Percentiles rank a stretch among this genome's conserved stretches.
phyloP scores from a whole-genome alignment of 2,797 vertebrate species.

The Melanotaenia boesemani region DNA sequence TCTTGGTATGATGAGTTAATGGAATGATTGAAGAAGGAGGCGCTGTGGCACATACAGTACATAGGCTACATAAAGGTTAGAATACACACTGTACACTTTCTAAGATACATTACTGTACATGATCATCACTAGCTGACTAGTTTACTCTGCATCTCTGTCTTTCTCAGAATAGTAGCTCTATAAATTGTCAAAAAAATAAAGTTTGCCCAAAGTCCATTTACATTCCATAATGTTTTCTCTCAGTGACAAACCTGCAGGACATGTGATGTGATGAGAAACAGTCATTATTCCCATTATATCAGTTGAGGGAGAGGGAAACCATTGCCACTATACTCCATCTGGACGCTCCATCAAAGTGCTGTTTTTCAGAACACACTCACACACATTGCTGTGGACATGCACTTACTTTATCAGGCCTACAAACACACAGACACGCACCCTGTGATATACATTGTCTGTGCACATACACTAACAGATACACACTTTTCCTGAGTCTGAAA shows the following conservation, averaged over 20 bases:
- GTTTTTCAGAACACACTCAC: constrained; percentile 69
- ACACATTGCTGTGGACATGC: constrained; percentile 45
- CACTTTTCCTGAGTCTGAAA: constrained; percentile 86
- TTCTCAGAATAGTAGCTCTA: constrained; percentile 70
- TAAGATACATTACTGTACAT: constrained; percentile 73
- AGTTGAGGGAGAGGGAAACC: constrained; percentile 48
- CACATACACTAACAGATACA: constrained; percentile 88
- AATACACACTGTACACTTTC: constrained; percentile 75
- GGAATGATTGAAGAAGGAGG: constrained; percentile 81
- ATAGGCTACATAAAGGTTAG: constrained; percentile 73
- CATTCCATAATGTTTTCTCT: constrained; percentile 65
- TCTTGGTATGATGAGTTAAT: constrained; percentile 62
- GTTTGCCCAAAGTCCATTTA: constrained; percentile 67
- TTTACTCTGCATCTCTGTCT: constrained; percentile 58
- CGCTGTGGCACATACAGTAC: constrained; percentile 77
- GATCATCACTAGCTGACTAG: constrained; percentile 58
- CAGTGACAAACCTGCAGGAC: constrained; percentile 56
- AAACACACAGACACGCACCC: constrained; percentile 48
- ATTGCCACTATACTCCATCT: constrained; percentile 40
- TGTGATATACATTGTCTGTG: constrained; percentile 63
- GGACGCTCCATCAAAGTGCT: constrained; percentile 77
- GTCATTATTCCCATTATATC: constrained; percentile 49
- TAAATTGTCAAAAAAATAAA: constrained; percentile 79
- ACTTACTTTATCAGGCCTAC: constrained; percentile 55
- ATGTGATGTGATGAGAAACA: constrained; percentile 60